Conservation (phyloP, 2,888 invertebrate species). For the Epistrophella euchroma region DNA sequence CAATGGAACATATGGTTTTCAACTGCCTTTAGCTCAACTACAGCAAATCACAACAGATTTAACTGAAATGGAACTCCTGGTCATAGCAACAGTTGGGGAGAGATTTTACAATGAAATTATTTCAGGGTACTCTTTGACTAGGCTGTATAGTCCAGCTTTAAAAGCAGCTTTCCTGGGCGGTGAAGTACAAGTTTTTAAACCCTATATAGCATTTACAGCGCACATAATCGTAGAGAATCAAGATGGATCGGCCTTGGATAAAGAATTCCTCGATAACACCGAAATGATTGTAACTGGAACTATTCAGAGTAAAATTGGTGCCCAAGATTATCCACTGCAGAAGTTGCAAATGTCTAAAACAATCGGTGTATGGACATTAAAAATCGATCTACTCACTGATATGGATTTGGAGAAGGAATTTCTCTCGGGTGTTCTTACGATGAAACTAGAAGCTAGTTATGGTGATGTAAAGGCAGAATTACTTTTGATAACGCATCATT, state of each 20-base stretch:
- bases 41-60: conserved; percentile 86
- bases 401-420: conserved; percentile 85
- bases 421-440: conserved; percentile 86
- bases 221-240: conserved; percentile 94
- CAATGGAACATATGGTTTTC: conserved; percentile 92
- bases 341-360: conserved; percentile 87
- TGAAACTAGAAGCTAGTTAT: conserved; percentile 88
- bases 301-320: conserved; percentile 85
- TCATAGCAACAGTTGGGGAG: conserved; percentile 93
- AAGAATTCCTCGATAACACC: conserved; percentile 86
- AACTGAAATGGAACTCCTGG: conserved; percentile 90
- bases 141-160: conserved; percentile 93
- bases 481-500: conserved; percentile 89
- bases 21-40: conserved; percentile 90
- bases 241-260: conserved; percentile 91
- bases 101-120: conserved; percentile 90
- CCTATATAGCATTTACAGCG: conserved; percentile 93
- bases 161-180: conserved; percentile 92
- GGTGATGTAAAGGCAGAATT: conserved; percentile 88
- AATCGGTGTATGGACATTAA: conserved; percentile 91
- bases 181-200: conserved; percentile 95
- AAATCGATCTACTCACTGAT: conserved; percentile 88
- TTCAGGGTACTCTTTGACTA: conserved; percentile 92
- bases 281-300: conserved; percentile 87
- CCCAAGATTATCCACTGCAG: conserved; percentile 86